A percentile compares a stretch with the other conserved stretches of the same genome.
Evolutionary conservation across 2,888 invertebrate species (phyloP).

Genomic region (Rotaria magnacalcarata): DNA sequence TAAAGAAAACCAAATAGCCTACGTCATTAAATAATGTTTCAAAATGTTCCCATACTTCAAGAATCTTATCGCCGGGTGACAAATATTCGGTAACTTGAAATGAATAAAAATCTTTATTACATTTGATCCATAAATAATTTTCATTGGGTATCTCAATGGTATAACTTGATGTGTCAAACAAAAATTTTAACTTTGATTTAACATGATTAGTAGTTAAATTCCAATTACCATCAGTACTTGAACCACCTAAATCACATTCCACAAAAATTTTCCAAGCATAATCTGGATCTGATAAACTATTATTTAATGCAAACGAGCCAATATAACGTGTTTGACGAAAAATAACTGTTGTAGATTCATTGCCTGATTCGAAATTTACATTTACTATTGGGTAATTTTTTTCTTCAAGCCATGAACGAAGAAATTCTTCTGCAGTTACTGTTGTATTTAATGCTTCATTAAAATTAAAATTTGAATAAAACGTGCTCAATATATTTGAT

Average conservation of each 20-base stretch:
- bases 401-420: constrained; percentile 40
- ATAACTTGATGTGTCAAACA: neutral
- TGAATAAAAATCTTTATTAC: constrained; percentile 45
- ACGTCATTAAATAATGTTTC: neutral
- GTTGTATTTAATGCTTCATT: neutral
- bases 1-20: no score
- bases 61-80: neutral
- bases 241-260: constrained; percentile 42
- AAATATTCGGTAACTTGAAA: constrained; percentile 43
- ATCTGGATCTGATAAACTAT: neutral
- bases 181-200: neutral
- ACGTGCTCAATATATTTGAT: neutral
- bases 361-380: neutral
- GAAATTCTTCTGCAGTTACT: constrained; percentile 34
- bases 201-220: neutral
- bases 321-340: constrained; percentile 16
- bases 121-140: constrained; percentile 43
- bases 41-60: neutral
- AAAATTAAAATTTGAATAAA: neutral
- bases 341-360: neutral
- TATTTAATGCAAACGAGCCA: neutral
- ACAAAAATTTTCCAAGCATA: constrained; percentile 42
- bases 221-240: neutral
- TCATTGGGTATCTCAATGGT: neutral
- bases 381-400: constrained; percentile 42